These are phyloP conservation scores for Prunella fulvescens DNA, from an alignment of 2,113 vertebrate genomes.

Conservation along the genomic window DNA sequence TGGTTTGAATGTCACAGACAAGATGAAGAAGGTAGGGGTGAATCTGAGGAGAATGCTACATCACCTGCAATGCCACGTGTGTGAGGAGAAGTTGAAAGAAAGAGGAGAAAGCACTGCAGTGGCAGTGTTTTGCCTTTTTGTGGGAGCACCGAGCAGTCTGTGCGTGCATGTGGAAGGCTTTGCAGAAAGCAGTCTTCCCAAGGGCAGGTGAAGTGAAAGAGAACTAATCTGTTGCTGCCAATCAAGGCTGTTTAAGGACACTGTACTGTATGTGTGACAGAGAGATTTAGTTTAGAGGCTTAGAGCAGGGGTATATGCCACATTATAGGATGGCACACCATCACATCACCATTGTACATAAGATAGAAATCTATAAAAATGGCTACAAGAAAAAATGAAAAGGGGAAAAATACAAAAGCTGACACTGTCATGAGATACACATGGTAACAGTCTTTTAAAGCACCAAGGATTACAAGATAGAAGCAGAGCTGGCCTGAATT, in stretches of 20 bases:
- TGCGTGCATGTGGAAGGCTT: not conserved
- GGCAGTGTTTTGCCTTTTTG: not conserved
- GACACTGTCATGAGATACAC: not conserved
- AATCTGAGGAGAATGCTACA: not conserved
- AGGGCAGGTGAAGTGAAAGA: not conserved
- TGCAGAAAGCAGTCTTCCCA: not conserved
- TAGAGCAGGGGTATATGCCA: not conserved
- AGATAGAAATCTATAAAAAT: not conserved
- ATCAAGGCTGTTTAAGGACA: not conserved
- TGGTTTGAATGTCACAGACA: not conserved
- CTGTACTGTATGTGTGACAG: no score
- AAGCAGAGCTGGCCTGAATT: not conserved
- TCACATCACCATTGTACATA: not conserved
- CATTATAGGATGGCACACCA: not conserved
- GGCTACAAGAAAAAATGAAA: not conserved
- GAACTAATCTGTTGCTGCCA: not conserved
- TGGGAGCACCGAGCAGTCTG: not conserved
- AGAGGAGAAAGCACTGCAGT: not conserved
- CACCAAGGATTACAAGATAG: not conserved
- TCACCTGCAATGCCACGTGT: not conserved
- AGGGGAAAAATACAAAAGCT: not conserved
- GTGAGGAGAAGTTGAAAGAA: not conserved
- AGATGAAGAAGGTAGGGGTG: not conserved
- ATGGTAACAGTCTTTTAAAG: not conserved
- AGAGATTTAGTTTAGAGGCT: not conserved